Conservation (phyloP, 2,797 vertebrate genomes). For the Anas acuta region DNA sequence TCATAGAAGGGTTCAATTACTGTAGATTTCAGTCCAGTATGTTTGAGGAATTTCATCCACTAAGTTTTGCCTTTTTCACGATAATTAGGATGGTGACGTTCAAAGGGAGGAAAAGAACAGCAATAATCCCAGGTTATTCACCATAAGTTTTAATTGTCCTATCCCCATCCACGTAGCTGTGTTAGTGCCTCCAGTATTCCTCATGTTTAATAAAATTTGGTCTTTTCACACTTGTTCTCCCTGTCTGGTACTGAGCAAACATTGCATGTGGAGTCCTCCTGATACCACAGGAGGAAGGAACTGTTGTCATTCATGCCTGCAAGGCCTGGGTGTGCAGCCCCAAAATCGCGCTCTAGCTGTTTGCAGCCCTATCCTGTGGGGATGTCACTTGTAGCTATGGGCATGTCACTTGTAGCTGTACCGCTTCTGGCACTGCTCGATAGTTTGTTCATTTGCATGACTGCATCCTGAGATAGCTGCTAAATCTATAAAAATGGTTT, state of each 20-base stretch:
- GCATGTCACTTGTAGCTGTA: background rate
- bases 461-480: background rate
- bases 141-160: background rate
- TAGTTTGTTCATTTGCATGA: background rate
- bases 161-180: background rate
- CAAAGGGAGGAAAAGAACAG: background rate
- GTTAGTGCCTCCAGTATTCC: background rate
- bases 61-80: background rate
- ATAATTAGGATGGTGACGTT: background rate
- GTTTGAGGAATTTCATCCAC: background rate
- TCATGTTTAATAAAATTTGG: background rate
- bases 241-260: background rate
- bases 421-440: background rate
- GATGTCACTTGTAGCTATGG: background rate
- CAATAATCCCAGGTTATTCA: background rate
- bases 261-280: background rate
- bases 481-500: background rate
- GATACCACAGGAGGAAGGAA: background rate
- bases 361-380: background rate
- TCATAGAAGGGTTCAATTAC: background rate
- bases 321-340: background rate
- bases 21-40: background rate
- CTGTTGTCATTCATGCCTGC: background rate
- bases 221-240: background rate
- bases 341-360: background rate